Evolutionary conservation across 2,113 vertebrate genomes (phyloP).

Genomic region (Dolichotis patagonum): DNA sequence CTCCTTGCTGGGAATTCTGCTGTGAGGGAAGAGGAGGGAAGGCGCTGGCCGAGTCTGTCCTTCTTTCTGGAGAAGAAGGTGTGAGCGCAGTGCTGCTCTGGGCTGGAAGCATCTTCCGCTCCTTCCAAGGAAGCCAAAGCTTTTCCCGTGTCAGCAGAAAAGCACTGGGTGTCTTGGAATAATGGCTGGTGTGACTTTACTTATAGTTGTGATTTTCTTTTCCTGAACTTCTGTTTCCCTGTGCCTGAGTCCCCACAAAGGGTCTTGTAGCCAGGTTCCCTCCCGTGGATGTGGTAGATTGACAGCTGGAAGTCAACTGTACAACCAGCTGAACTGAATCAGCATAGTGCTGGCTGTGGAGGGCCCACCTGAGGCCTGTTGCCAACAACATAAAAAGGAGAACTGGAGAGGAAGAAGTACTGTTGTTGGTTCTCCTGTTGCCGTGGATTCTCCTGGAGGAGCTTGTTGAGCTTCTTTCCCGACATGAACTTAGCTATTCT

Average conservation of each 20-base stretch:
- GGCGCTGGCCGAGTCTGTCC: background rate
- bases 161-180: background rate
- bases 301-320: no score
- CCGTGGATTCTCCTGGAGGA: no score
- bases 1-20: background rate
- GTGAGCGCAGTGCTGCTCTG: background rate
- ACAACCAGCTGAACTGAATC: no score
- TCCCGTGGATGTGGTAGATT: no score
- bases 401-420: no score
- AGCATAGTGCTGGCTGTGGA: no score
- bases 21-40: background rate
- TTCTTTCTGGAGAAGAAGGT: background rate
- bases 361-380: no score
- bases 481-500: no score
- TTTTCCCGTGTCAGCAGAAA: no score
- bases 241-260: background rate
- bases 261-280: background rate
- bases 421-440: no score
- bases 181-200: background rate
- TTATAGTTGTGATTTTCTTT: background rate
- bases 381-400: no score
- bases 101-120: accelerated
- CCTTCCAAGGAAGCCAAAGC: accelerated
- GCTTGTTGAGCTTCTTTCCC: no score
- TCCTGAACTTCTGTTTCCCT: background rate